A percentile compares a stretch with the other conserved stretches of the same genome.
These are phyloP conservation scores for Anabacerthia variegaticeps DNA, from an alignment of 2,797 vertebrate genomes.

Conservation along the genomic window DNA sequence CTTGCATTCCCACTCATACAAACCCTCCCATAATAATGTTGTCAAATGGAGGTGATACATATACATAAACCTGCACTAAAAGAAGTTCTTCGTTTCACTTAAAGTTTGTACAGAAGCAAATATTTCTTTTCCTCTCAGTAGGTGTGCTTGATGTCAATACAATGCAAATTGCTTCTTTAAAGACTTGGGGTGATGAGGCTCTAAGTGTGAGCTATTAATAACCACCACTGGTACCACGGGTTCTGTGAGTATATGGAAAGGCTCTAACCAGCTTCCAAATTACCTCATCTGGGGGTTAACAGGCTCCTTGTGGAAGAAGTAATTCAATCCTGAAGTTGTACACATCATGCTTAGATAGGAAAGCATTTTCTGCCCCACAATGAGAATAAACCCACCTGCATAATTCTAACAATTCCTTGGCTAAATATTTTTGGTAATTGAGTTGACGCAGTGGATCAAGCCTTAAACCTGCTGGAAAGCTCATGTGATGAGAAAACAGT, in stretches of 20 bases:
- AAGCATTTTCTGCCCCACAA: background rate
- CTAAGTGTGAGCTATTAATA: background rate
- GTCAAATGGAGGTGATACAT: accelerated
- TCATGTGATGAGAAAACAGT: background rate
- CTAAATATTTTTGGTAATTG: background rate
- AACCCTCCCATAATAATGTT: background rate
- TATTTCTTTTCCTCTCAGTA: background rate
- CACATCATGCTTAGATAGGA: background rate
- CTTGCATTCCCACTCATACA: background rate
- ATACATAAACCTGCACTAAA: background rate
- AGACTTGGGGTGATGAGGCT: background rate
- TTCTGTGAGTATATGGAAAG: background rate
- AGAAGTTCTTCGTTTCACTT: background rate
- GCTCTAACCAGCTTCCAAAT: background rate
- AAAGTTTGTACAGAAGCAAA: background rate
- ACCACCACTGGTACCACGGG: accelerated
- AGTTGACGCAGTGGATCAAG: background rate
- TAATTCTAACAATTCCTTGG: background rate
- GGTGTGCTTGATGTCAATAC: background rate
- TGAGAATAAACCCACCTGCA: background rate
- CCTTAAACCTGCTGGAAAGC: background rate
- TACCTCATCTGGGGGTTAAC: background rate
- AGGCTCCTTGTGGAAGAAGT: background rate
- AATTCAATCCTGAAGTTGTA: background rate
- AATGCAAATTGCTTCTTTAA: background rate